These are phyloP conservation scores for Heliothis subflexa DNA, from an alignment of 1,140 invertebrate species.

Conservation along the genomic window DNA sequence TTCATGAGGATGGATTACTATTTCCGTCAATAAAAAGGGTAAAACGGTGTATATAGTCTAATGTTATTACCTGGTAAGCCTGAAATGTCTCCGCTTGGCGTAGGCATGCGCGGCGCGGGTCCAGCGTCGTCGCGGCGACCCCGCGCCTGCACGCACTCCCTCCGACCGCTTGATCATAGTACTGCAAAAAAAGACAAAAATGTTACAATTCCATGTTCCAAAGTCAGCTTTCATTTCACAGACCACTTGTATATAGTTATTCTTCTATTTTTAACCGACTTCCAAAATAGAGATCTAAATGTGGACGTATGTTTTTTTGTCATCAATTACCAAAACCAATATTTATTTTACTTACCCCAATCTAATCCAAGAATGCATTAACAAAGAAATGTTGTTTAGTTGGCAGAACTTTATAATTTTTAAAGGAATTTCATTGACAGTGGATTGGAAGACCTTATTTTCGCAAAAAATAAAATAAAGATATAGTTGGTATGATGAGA, in stretches of 20 bases:
- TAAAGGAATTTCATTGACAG: background rate
- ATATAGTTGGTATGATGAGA: no score
- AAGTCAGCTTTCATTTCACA: background rate
- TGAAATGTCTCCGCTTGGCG: constrained; percentile 95
- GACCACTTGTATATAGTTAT: background rate
- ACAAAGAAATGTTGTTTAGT: constrained; percentile 56
- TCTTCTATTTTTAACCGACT: no score
- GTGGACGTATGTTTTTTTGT: no score
- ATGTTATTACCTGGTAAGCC: constrained; percentile 90
- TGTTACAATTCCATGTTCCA: constrained; percentile 2
- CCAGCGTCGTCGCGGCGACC: constrained; percentile 93
- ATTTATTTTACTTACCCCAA: constrained; percentile 72
- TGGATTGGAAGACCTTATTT: no score
- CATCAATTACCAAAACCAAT: background rate
- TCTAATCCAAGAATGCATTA: constrained; percentile 74
- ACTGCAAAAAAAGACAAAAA: constrained; percentile 80
- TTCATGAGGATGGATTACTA: no score
- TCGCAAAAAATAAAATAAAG: no score
- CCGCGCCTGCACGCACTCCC: constrained; percentile 68
- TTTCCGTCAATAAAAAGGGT: no score
- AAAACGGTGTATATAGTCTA: no score
- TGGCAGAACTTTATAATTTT: constrained; percentile 17
- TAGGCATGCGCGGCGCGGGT: constrained; percentile 92
- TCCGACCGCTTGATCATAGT: constrained; percentile 92
- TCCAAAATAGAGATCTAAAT: no score